Percentiles rank a stretch among this genome's conserved stretches.
These are phyloP conservation scores for Prietella phreatophila DNA, from an alignment of 2,113 vertebrate species.

Conservation along the genomic window DNA sequence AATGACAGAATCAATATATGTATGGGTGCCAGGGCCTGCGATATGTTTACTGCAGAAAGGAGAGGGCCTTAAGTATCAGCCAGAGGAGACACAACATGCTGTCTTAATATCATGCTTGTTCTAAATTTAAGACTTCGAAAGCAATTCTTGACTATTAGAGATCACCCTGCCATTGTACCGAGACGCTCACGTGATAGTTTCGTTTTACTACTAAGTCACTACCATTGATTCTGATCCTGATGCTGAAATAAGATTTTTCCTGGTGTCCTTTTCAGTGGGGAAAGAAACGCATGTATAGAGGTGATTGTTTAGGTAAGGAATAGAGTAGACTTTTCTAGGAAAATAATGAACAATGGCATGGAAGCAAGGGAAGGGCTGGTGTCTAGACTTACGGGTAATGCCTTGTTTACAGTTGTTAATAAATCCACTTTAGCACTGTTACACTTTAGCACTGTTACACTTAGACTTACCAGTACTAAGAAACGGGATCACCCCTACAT, in stretches of 20 bases:
- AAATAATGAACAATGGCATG: not conserved
- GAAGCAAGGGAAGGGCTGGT: not conserved
- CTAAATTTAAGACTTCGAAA: constrained; percentile 10
- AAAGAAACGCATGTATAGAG: not conserved
- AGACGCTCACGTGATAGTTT: constrained; percentile 1
- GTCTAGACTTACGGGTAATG: not conserved
- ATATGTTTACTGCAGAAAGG: constrained; percentile 67
- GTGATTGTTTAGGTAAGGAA: not conserved
- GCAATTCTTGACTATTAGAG: constrained; percentile 6
- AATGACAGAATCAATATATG: constrained; percentile 77
- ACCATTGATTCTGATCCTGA: not conserved
- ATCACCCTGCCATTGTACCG: not conserved
- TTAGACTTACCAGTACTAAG: not conserved
- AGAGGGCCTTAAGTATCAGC: constrained; percentile 45
- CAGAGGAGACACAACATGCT: constrained; percentile 44
- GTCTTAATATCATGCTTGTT: constrained; percentile 32
- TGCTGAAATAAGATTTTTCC: not conserved
- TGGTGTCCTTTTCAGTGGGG: not conserved
- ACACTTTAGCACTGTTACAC: not conserved
- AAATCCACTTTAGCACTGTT: not conserved
- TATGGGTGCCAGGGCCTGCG: constrained; percentile 71
- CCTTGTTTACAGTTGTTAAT: not conserved
- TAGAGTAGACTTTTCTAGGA: not conserved
- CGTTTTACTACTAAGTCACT: not conserved
- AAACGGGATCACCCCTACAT: not conserved